Conservation (phyloP, 1,140 invertebrate species). For the Argopecten irradians region DNA sequence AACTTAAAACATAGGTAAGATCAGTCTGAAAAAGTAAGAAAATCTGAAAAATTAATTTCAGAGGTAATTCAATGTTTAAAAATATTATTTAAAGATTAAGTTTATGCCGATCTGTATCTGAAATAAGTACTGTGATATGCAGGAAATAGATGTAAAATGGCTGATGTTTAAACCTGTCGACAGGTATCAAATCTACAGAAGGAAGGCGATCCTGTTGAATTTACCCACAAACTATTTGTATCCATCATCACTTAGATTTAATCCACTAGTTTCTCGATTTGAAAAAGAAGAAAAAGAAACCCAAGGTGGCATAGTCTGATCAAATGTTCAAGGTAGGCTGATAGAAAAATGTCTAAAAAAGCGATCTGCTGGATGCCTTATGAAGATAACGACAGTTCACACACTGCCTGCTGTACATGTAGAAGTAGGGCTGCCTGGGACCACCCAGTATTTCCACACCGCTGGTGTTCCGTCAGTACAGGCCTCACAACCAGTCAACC, state of each 20-base stretch:
- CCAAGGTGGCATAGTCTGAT: conserved; percentile 14
- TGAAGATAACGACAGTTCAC: not conserved
- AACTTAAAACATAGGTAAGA: no score
- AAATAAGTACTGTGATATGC: not conserved
- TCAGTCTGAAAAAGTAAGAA: no score
- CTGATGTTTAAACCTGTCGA: not conserved
- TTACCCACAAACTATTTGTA: not conserved
- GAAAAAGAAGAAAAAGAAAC: not conserved
- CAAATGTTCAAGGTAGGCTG: not conserved
- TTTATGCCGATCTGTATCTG: not conserved
- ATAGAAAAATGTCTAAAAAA: conserved; percentile 23
- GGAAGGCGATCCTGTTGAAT: not conserved
- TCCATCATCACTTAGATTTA: not conserved
- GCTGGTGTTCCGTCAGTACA: conserved; percentile 2
- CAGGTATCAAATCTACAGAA: not conserved
- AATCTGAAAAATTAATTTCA: not conserved
- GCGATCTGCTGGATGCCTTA: conserved; percentile 14
- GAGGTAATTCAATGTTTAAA: not conserved
- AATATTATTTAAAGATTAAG: no score
- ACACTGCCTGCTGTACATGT: conserved; percentile 1
- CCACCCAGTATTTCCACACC: conserved; percentile 11
- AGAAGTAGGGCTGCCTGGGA: not conserved
- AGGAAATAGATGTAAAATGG: not conserved
- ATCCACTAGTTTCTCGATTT: conserved; percentile 1
- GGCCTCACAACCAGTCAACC: not conserved